A percentile compares a stretch with the other conserved stretches of the same genome.
These are phyloP conservation scores for Homarus gammarus DNA, from an alignment of 2,888 invertebrate genomes.

Conservation along the genomic window DNA sequence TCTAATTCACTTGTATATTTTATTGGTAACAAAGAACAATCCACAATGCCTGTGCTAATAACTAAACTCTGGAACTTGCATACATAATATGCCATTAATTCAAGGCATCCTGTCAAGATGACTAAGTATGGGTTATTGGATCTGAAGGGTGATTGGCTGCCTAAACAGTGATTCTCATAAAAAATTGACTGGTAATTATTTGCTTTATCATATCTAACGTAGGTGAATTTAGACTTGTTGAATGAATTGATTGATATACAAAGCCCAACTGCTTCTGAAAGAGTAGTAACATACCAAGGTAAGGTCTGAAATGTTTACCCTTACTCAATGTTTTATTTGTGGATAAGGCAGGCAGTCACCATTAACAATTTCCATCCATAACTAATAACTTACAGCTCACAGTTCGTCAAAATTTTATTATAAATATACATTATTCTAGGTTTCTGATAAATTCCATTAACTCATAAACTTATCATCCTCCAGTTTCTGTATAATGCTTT, in stretches of 20 bases:
- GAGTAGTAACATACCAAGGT: background rate
- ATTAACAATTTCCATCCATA: conserved; percentile 41
- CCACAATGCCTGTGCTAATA: conserved; percentile 53
- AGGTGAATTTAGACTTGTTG: background rate
- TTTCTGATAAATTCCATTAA: conserved; percentile 33
- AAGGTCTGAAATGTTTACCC: background rate
- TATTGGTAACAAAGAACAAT: conserved; percentile 24
- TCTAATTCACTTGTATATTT: conserved; percentile 44
- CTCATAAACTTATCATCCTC: conserved; percentile 43
- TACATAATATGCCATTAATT: conserved; percentile 31
- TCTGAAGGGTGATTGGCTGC: conserved; percentile 29
- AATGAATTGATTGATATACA: background rate
- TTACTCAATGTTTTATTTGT: background rate
- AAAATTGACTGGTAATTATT: background rate
- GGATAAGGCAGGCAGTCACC: conserved; percentile 39
- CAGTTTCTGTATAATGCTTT: conserved; percentile 51
- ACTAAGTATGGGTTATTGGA: conserved; percentile 43
- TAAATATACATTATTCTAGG: conserved; percentile 34
- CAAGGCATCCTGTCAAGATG: conserved; percentile 30
- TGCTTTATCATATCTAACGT: background rate
- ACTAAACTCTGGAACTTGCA: conserved; percentile 38
- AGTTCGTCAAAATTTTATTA: conserved; percentile 19
- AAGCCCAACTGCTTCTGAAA: background rate
- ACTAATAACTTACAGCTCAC: conserved; percentile 15
- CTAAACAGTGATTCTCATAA: background rate